Conservation (phyloP, 2,797 vertebrate genomes). For the Falco novaeseelandiae region DNA sequence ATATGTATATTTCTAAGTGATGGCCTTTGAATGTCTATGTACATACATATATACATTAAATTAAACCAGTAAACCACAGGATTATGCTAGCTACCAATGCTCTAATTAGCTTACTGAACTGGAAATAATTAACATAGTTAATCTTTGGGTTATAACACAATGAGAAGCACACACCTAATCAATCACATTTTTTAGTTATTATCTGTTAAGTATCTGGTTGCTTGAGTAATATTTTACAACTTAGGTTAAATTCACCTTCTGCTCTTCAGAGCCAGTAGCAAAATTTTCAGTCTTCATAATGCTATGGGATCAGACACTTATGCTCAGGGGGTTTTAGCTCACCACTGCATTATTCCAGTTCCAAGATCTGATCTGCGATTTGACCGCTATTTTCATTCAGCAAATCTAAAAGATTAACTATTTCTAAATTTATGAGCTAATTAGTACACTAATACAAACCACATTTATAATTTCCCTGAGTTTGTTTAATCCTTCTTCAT, state of each 20-base stretch:
- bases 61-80: not conserved
- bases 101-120: not conserved
- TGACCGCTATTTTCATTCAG: constrained; percentile 21
- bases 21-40: not conserved
- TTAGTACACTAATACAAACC: constrained; percentile 53
- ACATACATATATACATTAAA: not conserved
- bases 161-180: constrained; percentile 10
- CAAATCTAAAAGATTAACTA: constrained; percentile 44
- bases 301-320: constrained; percentile 5
- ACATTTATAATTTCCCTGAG: constrained; percentile 59
- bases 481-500: constrained; percentile 29
- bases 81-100: not conserved
- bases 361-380: not conserved
- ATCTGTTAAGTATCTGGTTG: constrained; percentile 5
- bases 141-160: not conserved
- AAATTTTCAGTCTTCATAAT: constrained; percentile 23
- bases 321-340: constrained; percentile 32
- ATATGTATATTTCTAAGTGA: not conserved
- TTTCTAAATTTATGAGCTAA: constrained; percentile 60
- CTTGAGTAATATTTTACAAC: constrained; percentile 32
- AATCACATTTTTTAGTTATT: constrained; percentile 22
- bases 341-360: not conserved
- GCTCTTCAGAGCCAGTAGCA: constrained; percentile 35
- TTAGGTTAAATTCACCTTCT: not conserved
- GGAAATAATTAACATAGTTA: constrained; percentile 32